These are phyloP conservation scores for Lacerta bilineata DNA, from an alignment of 2,797 vertebrate species.

Conservation along the genomic window DNA sequence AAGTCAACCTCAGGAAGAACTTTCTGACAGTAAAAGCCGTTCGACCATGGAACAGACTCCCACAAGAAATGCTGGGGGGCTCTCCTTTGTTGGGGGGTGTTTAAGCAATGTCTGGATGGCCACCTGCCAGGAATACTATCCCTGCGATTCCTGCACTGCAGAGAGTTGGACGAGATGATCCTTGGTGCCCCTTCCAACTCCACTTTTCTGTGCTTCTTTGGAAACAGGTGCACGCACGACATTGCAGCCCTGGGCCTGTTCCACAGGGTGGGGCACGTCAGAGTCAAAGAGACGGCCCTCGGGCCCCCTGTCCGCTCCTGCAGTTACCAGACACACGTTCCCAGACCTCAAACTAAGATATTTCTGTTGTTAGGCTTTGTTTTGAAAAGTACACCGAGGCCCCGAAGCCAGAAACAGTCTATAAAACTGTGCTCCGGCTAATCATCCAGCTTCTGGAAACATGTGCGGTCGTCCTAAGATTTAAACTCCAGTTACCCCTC, in stretches of 20 bases:
- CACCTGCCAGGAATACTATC: too few species aligned
- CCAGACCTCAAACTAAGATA: slow-evolving; percentile 71
- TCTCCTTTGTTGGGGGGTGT: too few species aligned
- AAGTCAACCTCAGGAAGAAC: too few species aligned
- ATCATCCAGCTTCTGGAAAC: neutral
- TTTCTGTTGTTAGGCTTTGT: slow-evolving; percentile 72
- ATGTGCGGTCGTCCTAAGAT: neutral
- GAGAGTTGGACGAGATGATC: too few species aligned
- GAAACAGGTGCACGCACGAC: neutral
- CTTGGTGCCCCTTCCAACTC: too few species aligned
- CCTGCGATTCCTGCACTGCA: too few species aligned
- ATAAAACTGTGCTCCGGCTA: slow-evolving; percentile 56
- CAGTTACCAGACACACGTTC: slow-evolving; percentile 65
- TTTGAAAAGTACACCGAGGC: slow-evolving; percentile 76
- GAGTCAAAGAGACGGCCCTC: slow-evolving; percentile 17
- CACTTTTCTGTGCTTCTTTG: neutral
- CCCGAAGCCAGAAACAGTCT: slow-evolving; percentile 73
- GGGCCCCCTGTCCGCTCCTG: slow-evolving; percentile 27
- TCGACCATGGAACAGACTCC: too few species aligned
- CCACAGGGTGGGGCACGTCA: slow-evolving; percentile 13
- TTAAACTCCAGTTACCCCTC: slow-evolving; percentile 2
- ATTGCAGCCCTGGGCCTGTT: too few species aligned
- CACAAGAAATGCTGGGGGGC: too few species aligned
- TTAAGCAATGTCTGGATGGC: neutral
- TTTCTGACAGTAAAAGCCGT: too few species aligned